phyloP scores from a whole-genome alignment of 1,140 invertebrate species.

The Orussus abietinus region DNA sequence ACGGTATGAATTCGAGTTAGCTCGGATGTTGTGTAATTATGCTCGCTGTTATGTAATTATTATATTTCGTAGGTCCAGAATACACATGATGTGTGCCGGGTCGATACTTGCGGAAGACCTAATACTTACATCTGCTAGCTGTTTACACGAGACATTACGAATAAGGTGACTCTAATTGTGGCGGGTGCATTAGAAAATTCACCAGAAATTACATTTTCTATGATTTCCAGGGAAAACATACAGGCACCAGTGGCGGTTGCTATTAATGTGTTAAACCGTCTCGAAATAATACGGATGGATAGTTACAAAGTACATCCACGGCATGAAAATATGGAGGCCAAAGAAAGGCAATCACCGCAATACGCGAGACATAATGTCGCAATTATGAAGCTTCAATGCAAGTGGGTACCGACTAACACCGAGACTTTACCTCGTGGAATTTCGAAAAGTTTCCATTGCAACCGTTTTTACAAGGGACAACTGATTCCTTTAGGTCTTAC shows the following conservation, averaged over 20 bases:
- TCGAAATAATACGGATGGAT: conserved; percentile 21
- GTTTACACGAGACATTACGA: conserved; percentile 24
- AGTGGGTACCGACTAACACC: conserved; percentile 9
- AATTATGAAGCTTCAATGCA: conserved; percentile 24
- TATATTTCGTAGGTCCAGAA: conserved; percentile 14
- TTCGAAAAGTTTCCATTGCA: too few species aligned
- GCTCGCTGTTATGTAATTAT: too few species aligned
- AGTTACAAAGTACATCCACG: conserved; percentile 22
- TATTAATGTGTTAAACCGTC: conserved; percentile 16
- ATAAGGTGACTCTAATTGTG: conserved; percentile 24
- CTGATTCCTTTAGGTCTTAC: too few species aligned
- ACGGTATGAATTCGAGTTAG: too few species aligned
- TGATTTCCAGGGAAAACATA: conserved; percentile 25
- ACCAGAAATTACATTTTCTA: too few species aligned
- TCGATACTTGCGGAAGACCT: conserved; percentile 28
- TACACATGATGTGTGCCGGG: conserved; percentile 28
- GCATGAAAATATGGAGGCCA: too few species aligned
- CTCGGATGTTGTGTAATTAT: too few species aligned
- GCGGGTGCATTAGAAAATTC: too few species aligned
- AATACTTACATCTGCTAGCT: conserved; percentile 33
- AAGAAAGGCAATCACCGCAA: too few species aligned
- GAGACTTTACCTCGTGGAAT: too few species aligned
- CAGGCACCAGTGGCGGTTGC: conserved; percentile 20
- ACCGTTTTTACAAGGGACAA: too few species aligned
- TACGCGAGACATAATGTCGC: conserved; percentile 20